Evolutionary conservation across 2,113 vertebrate genomes (phyloP), one percentile per base, ranked within the genome.

Genomic region (Lota lota): DNA sequence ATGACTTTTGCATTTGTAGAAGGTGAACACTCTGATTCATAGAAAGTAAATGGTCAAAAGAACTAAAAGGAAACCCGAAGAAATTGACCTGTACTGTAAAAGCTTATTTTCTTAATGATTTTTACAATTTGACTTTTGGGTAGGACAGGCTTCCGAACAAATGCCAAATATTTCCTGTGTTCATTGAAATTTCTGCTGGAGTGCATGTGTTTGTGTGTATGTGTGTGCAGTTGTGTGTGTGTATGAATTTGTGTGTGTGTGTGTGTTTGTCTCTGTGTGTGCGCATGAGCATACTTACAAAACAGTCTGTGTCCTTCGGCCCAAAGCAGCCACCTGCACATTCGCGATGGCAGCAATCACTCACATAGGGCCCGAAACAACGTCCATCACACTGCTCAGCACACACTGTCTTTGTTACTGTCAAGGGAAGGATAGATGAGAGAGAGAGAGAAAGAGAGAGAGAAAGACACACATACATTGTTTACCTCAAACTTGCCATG

Each of bases 281-380:
- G 53, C 18, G 53, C 18, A 16, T 56, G 53, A 33, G 47, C 7
- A 24, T 33, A 91, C 97, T 4, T 94, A 99, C 97, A 80, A 98
- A 99, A 87, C 97, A 99, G 79, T 99, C 97, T 0, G 96, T 97
- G 89, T 98, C 96, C 84, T 98, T 99, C 0, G 97, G 97, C 80
- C 97, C 97, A 0, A 90, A 94, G 84, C 97, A 99, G 79, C 97
- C 97, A 57, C 97, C 97, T 2, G 97, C 97, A 63, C 97, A 99
- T 79, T 99, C 97, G 20, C 95, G 93, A 81, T 99, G 96, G 87
- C 97, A 99, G 89, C 97, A 99, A 88, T 99, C 95, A 1, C 96
- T 98, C 81, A 99, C 96, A 0, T 95, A 99, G 66, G 95, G 94
- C 4, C 96, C 97, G 0, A 97, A 99, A 88, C 97, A 99, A 56